Percentiles rank a stretch among this genome's conserved stretches.
These are phyloP conservation scores for Halesus radiatus DNA, from an alignment of 1,140 invertebrate species.

Conservation along the genomic window DNA sequence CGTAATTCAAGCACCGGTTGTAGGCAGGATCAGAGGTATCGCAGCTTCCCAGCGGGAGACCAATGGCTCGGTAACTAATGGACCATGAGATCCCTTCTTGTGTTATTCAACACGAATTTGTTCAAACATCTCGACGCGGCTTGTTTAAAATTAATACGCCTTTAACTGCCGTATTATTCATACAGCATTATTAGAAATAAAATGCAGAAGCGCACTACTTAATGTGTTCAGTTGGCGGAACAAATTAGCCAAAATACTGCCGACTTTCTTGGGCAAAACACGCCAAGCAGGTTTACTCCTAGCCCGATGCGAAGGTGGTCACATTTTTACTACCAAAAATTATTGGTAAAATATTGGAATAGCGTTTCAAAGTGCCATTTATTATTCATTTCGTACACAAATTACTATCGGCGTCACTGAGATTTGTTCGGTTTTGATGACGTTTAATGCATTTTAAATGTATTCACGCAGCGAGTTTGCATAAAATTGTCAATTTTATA, in stretches of 20 bases:
- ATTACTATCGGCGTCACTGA: no score
- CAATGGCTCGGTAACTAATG: constrained; percentile 22
- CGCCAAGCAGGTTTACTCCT: not conserved
- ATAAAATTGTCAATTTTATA: no score
- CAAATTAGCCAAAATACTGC: not conserved
- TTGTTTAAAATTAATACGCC: constrained; percentile 14
- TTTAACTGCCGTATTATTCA: constrained; percentile 32
- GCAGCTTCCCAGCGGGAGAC: constrained; percentile 6
- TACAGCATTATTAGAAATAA: constrained; percentile 9
- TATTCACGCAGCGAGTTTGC: no score
- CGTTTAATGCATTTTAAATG: no score
- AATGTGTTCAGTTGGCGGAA: not conserved
- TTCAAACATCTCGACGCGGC: constrained; percentile 20
- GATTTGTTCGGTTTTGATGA: no score
- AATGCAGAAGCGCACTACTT: not conserved
- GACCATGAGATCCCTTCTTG: constrained; percentile 3
- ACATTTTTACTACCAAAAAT: not conserved
- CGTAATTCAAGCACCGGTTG: not conserved
- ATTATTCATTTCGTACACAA: not conserved
- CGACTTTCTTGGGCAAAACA: not conserved
- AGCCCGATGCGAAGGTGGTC: no score
- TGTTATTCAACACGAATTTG: constrained; percentile 25
- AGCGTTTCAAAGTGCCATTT: not conserved
- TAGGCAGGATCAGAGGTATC: constrained; percentile 4
- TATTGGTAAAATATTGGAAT: not conserved